A percentile compares a stretch with the other conserved stretches of the same genome.
These are phyloP conservation scores for Megalopta genalis DNA, from an alignment of 1,140 invertebrate genomes.

Conservation along the genomic window DNA sequence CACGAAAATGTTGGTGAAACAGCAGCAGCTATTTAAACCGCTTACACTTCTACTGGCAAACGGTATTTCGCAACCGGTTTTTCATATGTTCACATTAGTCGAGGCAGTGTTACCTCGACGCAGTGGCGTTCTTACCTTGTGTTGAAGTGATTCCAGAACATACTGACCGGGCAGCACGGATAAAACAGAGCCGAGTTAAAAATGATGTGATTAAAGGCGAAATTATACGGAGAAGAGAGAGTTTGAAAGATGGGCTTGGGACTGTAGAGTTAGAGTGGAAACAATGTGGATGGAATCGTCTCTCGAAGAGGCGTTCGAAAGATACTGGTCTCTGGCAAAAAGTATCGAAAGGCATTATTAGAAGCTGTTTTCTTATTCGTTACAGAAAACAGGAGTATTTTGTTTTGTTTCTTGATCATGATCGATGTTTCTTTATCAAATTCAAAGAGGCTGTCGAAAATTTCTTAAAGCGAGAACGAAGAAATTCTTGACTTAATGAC, in stretches of 20 bases:
- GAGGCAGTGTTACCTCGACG: constrained; percentile 39
- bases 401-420: no score
- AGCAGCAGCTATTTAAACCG: constrained; percentile 53
- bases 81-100: constrained; percentile 22
- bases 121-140: constrained; percentile 90
- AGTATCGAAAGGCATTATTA: no score
- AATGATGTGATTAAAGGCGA: constrained; percentile 76
- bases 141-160: constrained; percentile 99
- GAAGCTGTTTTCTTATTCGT: no score
- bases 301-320: constrained; percentile 30
- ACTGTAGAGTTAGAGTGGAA: constrained; percentile 29
- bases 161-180: constrained; percentile 89
- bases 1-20: constrained; percentile 64
- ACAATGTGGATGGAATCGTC: not conserved
- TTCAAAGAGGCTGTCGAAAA: no score
- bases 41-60: constrained; percentile 45
- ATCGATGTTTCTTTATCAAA: no score
- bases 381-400: no score
- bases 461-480: no score
- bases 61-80: constrained; percentile 31
- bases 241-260: not conserved
- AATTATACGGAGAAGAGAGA: constrained; percentile 66
- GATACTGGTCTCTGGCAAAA: not conserved
- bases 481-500: no score
- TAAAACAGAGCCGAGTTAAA: constrained; percentile 81